Percentiles rank a stretch among this genome's conserved stretches.
Conservation (phyloP, 64 coral and sea anemone species). For the Pocillopora verrucosa region DNA sequence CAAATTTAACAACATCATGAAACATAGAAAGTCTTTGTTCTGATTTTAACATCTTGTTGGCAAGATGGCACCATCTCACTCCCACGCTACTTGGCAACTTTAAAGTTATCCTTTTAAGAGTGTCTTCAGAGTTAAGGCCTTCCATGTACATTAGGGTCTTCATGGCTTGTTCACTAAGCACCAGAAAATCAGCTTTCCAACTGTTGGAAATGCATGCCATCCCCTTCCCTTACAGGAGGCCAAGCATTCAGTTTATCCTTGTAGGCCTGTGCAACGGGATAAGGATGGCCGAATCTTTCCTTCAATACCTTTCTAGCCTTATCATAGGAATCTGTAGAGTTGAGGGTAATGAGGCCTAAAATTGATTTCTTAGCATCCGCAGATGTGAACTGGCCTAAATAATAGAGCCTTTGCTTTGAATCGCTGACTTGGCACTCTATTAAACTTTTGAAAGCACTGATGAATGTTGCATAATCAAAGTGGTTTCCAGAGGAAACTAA, state of each 20-base stretch:
- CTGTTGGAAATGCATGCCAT: not conserved
- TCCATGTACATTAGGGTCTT: constrained; percentile 32
- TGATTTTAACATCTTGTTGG: not conserved
- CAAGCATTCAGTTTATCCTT: not conserved
- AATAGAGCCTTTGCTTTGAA: not conserved
- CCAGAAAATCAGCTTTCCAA: constrained; percentile 42
- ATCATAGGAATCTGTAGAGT: not conserved
- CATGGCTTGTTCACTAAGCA: constrained; percentile 47
- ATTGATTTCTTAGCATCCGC: not conserved
- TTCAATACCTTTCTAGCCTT: not conserved
- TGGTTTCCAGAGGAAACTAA: not conserved
- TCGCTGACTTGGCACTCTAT: not conserved
- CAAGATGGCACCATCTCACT: constrained; percentile 37
- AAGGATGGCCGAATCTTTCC: not conserved
- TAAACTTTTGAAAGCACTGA: not conserved
- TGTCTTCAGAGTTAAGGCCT: constrained; percentile 26
- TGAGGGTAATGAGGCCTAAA: not conserved
- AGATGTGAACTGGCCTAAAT: not conserved
- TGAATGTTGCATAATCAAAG: constrained; percentile 8
- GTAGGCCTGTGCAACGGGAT: not conserved
- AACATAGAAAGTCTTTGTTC: not conserved
- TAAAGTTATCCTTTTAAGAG: not conserved
- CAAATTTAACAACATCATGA: constrained; percentile 43
- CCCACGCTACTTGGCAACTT: constrained; percentile 35
- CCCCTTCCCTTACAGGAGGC: not conserved